Evolutionary conservation across 2,888 invertebrate genomes (phyloP), one percentile per base, ranked within the genome.

Genomic region (Xanthia togata): DNA sequence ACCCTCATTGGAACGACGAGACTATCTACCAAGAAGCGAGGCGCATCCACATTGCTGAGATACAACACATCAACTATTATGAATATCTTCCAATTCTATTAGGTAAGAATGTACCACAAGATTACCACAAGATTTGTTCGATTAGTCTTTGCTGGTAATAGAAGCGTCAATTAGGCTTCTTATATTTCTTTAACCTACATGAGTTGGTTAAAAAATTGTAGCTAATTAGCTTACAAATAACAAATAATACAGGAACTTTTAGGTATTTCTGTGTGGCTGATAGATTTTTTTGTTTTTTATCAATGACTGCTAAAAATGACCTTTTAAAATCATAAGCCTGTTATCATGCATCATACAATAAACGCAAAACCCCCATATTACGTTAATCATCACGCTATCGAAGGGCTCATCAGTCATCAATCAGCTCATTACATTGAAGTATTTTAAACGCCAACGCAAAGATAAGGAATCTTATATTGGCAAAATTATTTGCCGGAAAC

Each of bases 1-100:
- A 98, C 93, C 98, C 98, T 0, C 98, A 98, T 82, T 98, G 98
- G 98, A 95, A 96, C 82, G 98, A 98, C 87, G 98, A 98, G 92
- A 97, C 96, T 0, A 91, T 97, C 11, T 98, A 97, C 96, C 98
- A 98, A 91, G 98, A 98, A 93, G 97, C 98, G 0, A 96, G 98
- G 68, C 96, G 97, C 57, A 98, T 98, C 73, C 94, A 97, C 79
- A 97, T 97, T 38, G 98, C 98, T 2, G 96, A 98, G 91, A 97
- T 97, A 88, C 98, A 98, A 91, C 97, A 97, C 84, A 98, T 98
- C 88, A 97, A 97, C 75, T 98, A 98, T 91, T 98, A 98, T 90
- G 98, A 98, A 92, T 98, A 98, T 97, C 94, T 98, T 50, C 98
- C 98, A 0, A 97, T 98, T 82, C 97, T 98, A 89, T 96, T 98